phyloP scores from a whole-genome alignment of 2,888 invertebrate genomes.

The Linhomoeus sp. region DNA sequence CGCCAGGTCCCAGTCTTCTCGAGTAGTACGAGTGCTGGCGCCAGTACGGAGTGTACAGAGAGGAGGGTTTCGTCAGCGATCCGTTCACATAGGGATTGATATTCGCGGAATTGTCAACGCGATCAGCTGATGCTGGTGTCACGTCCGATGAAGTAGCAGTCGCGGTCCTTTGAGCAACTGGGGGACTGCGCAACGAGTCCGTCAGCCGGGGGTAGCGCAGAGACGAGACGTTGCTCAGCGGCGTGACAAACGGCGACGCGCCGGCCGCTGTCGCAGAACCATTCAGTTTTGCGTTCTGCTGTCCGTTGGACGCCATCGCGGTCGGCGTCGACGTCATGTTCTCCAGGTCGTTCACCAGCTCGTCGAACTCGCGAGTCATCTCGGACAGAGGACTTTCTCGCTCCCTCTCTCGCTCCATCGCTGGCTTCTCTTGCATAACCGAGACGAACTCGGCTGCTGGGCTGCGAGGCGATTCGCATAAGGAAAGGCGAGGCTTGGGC shows the following conservation, averaged over 20 bases:
- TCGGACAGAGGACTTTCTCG: background rate
- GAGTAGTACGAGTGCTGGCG: background rate
- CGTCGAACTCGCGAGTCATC: constrained; percentile 3
- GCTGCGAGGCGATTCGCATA: no score
- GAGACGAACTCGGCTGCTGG: no score
- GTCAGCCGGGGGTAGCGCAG: background rate
- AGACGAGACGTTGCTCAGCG: background rate
- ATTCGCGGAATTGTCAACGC: background rate
- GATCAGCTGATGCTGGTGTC: no score
- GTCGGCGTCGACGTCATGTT: background rate
- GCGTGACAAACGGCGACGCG: background rate
- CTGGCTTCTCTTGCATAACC: no score
- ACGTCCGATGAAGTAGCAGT: no score
- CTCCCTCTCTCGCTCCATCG: no score
- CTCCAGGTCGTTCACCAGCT: constrained; percentile 1
- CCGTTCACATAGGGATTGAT: background rate
- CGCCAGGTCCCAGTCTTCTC: background rate
- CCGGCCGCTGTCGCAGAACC: background rate
- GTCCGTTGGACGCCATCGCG: no score
- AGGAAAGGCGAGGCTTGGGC: constrained; percentile 1
- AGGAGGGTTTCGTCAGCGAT: background rate
- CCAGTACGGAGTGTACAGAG: constrained; percentile 3
- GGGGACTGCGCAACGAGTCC: background rate
- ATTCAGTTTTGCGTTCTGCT: background rate
- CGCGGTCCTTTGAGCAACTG: no score